phyloP scores from a whole-genome alignment of 2,113 vertebrate genomes.

The Copsychus sechellarum region DNA sequence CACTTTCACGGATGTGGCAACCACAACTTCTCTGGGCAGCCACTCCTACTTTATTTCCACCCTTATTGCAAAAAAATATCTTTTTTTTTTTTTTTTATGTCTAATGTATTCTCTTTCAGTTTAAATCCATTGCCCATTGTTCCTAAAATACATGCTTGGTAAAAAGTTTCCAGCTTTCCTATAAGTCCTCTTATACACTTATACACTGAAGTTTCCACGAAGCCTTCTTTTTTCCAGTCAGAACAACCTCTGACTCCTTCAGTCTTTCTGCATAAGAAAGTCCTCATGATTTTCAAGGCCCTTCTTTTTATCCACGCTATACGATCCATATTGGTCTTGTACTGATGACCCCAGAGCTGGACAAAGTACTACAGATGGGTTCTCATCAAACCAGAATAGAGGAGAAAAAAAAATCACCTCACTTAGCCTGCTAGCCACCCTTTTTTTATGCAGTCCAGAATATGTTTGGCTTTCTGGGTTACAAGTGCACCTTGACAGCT shows the following conservation, averaged over 20 bases:
- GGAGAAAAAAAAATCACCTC: background rate
- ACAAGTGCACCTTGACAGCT: background rate
- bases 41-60: background rate
- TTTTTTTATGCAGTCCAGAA: background rate
- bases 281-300: background rate
- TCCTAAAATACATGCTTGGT: background rate
- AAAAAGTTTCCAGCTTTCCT: background rate
- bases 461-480: background rate
- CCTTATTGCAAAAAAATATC: background rate
- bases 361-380: background rate
- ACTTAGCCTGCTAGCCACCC: fast-evolving
- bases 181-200: background rate
- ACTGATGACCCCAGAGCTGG: background rate
- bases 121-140: background rate
- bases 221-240: background rate
- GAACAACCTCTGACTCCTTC: background rate
- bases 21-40: background rate
- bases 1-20: background rate
- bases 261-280: background rate
- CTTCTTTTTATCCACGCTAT: background rate
- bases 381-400: background rate
- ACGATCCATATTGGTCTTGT: no score
- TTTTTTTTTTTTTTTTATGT: background rate
- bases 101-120: background rate
- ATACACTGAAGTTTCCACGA: background rate